Base-by-base conservation (phyloP, 2,888 invertebrate species). In the Agriotes lineatus region DNA sequence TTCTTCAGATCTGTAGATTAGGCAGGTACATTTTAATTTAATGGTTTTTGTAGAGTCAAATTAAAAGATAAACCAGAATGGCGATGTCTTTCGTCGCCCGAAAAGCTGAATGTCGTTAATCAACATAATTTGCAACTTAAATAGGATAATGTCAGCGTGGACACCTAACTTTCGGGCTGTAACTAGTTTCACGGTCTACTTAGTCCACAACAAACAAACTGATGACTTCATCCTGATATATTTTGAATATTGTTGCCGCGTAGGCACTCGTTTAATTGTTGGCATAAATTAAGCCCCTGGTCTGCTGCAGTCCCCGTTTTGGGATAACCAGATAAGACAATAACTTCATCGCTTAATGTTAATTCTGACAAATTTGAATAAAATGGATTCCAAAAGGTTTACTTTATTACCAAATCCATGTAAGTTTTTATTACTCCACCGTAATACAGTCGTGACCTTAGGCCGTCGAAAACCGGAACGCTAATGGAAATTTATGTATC, bases 121-220 rank as follows among this genome's bases (percentile, higher is more conserved):
- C 56, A 56, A 35, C 44, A 64, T 57, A 64, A 64, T 64, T 64
- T 64, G 18, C 22, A 57, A 56, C 33, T 48, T 56, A 35, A 57
- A 64, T 37, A 45, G 33, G 56, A 63, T 64, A 64, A 57, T 45
- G 20, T 48, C 25, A 20, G 61, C 19, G 52, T 62, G 52, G 61
- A 62, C 57, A 57, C 54, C 45, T 57, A 56, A 64, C 19, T 57
- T 56, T 35, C 44, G 20, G 35, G 33, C 44, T 35, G 18, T 42
- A 42, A 35, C 25, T 52, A 52, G 50, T 50, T 58, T 65, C 50
- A 65, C 48, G 58, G 57, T 50, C 50, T 58, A 48, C 22, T 64
- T 45, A 33, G 10, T 39, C 22, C 33, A 44, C 18, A 58, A 42
- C 57, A 58, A 58, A 45, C 10, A 59, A 25, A 9, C n/a, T 44